A percentile compares a stretch with the other conserved stretches of the same genome.
Evolutionary conservation across 1,140 invertebrate genomes (phyloP).

Genomic region (Ceratosolen solmsi): DNA sequence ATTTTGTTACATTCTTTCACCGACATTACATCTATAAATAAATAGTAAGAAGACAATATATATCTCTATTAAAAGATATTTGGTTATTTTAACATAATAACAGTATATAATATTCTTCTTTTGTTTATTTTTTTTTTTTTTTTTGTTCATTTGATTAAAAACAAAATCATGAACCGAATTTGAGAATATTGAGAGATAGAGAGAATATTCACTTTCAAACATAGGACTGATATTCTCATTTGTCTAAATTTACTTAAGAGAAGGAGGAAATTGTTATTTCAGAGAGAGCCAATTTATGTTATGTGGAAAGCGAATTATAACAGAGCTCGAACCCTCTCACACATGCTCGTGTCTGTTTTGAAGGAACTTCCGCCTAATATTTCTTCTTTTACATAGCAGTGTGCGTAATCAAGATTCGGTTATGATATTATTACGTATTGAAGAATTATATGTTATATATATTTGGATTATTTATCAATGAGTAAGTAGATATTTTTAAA

Average conservation of each 20-base stretch:
- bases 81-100: no score
- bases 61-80: no score
- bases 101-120: no score
- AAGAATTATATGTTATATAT: background rate
- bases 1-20: no score
- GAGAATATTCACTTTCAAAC: background rate
- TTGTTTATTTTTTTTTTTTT: no score
- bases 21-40: no score
- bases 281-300: slow-evolving; percentile 53
- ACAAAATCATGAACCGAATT: no score
- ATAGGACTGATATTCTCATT: slow-evolving; percentile 44
- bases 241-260: slow-evolving; percentile 54
- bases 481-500: no score
- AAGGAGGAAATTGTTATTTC: slow-evolving; percentile 56
- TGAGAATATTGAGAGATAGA: background rate
- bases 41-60: no score
- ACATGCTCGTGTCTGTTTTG: background rate
- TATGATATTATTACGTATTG: background rate
- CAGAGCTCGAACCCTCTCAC: background rate
- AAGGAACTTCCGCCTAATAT: background rate
- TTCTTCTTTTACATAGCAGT: background rate
- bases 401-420: background rate
- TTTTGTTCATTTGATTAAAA: no score
- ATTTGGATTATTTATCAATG: no score
- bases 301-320: slow-evolving; percentile 53